A percentile compares a stretch with the other conserved stretches of the same genome.
Conservation (phyloP, 2,888 invertebrate genomes). For the Yponomeuta malinellus region DNA sequence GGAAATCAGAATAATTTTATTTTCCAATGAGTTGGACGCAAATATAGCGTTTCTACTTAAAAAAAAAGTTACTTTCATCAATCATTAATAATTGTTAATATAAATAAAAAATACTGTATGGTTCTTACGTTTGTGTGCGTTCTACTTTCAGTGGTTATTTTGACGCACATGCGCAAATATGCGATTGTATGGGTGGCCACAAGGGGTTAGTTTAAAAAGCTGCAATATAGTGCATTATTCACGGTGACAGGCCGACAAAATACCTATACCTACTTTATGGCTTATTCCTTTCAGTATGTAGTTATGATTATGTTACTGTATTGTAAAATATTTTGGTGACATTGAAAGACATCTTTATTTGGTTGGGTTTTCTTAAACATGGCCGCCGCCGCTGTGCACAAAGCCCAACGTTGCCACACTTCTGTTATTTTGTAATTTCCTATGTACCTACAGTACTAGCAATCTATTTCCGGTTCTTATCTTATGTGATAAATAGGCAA, state of each 20-base stretch:
- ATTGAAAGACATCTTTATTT: slow-evolving; percentile 29
- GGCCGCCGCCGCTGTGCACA: slow-evolving; percentile 29
- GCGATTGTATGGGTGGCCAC: slow-evolving; percentile 3
- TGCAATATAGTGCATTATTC: no score
- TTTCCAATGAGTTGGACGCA: neutral
- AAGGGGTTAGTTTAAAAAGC: neutral
- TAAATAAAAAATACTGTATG: neutral
- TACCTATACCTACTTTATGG: no score
- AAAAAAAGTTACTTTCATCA: neutral
- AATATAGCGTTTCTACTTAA: neutral
- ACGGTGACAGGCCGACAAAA: no score
- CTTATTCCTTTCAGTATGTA: no score
- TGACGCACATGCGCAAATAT: neutral
- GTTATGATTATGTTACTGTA: no score
- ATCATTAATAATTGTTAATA: neutral
- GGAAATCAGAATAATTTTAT: slow-evolving; percentile 29
- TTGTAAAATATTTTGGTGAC: no score
- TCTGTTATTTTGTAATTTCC: neutral
- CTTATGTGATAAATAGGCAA: neutral
- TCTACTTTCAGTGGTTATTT: neutral
- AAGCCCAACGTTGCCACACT: slow-evolving; percentile 30
- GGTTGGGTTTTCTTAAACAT: slow-evolving; percentile 45
- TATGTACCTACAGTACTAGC: neutral
- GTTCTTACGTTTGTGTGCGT: neutral
- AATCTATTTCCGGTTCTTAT: neutral